phyloP scores from a whole-genome alignment of 2,888 invertebrate species.

The Elmis aenea region DNA sequence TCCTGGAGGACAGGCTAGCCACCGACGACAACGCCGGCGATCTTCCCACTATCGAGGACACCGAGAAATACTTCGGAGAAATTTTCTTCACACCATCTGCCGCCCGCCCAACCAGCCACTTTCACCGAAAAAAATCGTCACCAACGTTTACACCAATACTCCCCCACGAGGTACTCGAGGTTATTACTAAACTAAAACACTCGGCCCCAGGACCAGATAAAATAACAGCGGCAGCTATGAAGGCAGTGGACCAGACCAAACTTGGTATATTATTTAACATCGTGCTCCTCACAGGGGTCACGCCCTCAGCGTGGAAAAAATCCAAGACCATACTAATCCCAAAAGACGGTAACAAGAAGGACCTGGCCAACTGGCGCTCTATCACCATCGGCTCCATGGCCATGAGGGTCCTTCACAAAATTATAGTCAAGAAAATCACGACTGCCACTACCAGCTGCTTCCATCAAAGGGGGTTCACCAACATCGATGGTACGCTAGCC shows the following conservation, averaged over 20 bases:
- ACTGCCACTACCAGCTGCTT: background rate
- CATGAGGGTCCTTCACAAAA: slow-evolving; percentile 10
- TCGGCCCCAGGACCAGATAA: slow-evolving; percentile 14
- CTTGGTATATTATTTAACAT: slow-evolving; percentile 10
- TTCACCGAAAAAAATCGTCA: too few relatives aligned
- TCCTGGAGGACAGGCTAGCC: too few relatives aligned
- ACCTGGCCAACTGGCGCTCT: slow-evolving; percentile 12
- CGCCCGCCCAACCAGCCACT: too few relatives aligned
- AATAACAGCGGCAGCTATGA: slow-evolving; percentile 7
- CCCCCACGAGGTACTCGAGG: too few relatives aligned
- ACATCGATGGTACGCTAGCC: too few relatives aligned
- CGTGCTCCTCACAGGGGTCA: slow-evolving; percentile 1
- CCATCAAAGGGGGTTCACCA: slow-evolving; percentile 20
- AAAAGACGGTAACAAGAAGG: slow-evolving; percentile 8
- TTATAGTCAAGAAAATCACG: slow-evolving; percentile 6
- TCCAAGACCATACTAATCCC: slow-evolving; percentile 15
- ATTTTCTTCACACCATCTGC: too few relatives aligned
- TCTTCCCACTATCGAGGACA: too few relatives aligned
- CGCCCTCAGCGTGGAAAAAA: slow-evolving; percentile 8
- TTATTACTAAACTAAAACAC: too few relatives aligned
- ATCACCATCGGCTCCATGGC: slow-evolving; percentile 16
- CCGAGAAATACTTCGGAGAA: too few relatives aligned
- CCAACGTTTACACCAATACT: too few relatives aligned
- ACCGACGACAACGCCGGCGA: too few relatives aligned
- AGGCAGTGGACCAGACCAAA: slow-evolving; percentile 1